These are phyloP conservation scores for Maccullochella peelii DNA, from an alignment of 2,113 vertebrate species.

Conservation along the genomic window DNA sequence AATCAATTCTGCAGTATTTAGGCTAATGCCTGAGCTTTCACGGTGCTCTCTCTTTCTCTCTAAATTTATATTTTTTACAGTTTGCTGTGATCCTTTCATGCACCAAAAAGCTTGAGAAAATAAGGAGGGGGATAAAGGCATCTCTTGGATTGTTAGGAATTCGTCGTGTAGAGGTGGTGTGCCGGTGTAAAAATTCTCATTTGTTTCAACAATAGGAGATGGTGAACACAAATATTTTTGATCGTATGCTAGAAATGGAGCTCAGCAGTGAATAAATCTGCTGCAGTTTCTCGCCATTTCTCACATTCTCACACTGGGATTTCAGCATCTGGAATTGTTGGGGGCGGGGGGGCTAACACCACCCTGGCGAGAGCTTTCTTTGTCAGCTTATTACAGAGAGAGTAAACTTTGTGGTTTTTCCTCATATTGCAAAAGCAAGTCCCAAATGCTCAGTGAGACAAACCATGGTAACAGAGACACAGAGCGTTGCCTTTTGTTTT, in stretches of 20 bases:
- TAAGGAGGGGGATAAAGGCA: conserved; percentile 33
- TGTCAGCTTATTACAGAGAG: conserved; percentile 68
- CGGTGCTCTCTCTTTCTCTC: conserved; percentile 20
- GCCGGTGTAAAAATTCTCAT: conserved; percentile 55
- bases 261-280: conserved; percentile 69
- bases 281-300: conserved; percentile 58
- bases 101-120: conserved; percentile 45
- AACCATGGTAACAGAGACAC: conserved; percentile 53
- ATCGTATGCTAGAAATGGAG: conserved; percentile 62
- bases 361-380: conserved; percentile 50
- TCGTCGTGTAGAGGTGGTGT: conserved; percentile 6
- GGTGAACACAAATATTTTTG: conserved; percentile 64
- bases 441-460: conserved; percentile 57
- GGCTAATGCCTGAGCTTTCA: conserved; percentile 45
- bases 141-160: conserved; percentile 44
- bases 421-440: conserved; percentile 63
- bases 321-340: conserved; percentile 69
- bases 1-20: conserved; percentile 66
- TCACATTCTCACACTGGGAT: conserved; percentile 69
- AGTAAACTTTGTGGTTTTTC: conserved; percentile 67
- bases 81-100: conserved; percentile 53
- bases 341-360: conserved; percentile 31
- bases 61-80: conserved; percentile 29
- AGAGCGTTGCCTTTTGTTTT: conserved; percentile 63
- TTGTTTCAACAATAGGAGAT: conserved; percentile 68